Evolutionary conservation across 1,140 invertebrate species (phyloP).

Genomic region (Saccostrea echinata): DNA sequence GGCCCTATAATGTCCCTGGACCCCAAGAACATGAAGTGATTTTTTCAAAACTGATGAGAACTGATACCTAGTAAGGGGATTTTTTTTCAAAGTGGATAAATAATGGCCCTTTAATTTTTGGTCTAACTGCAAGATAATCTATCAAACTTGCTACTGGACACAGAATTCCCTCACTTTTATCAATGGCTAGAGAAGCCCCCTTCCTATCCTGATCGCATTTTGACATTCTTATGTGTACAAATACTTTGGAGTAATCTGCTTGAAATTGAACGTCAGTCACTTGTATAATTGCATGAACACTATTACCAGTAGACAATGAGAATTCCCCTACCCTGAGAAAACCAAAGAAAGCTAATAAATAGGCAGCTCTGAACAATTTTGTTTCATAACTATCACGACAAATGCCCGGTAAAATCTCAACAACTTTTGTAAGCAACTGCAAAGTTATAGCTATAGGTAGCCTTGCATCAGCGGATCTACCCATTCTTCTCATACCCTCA

Average conservation of each 20-base stretch:
- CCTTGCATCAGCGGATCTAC: background rate
- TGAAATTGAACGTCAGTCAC: no score
- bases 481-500: background rate
- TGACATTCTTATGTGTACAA: background rate
- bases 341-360: constrained; percentile 39
- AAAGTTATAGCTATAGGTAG: background rate
- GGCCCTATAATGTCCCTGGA: background rate
- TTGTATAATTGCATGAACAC: no score
- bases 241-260: no score
- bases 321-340: constrained; percentile 42
- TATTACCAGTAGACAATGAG: background rate
- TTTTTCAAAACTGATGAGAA: constrained; percentile 40
- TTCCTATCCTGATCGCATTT: background rate
- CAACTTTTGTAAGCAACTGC: background rate
- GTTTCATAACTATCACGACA: constrained; percentile 13
- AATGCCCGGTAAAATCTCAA: background rate
- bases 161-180: background rate
- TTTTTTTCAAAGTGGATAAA: constrained; percentile 31
- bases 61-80: constrained; percentile 34
- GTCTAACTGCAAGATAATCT: background rate
- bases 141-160: background rate
- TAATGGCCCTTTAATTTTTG: background rate
- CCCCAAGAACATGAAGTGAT: background rate
- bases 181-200: background rate
- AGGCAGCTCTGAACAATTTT: constrained; percentile 10